Conservation (phyloP, 2,113 vertebrate species). For the Leptosomus discolor region DNA sequence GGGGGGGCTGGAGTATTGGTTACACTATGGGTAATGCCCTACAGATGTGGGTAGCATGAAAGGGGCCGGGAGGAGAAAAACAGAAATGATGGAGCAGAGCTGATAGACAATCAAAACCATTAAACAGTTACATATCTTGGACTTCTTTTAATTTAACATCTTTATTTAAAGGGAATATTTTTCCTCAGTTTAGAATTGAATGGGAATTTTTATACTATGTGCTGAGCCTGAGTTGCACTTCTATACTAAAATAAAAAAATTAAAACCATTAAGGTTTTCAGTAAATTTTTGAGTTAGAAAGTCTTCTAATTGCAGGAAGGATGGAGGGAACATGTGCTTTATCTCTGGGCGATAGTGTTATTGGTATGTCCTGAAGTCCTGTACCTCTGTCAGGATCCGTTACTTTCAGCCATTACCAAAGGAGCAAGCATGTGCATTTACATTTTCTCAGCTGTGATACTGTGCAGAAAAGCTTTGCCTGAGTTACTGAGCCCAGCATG, state of each 20-base stretch:
- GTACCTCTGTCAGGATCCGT: neutral
- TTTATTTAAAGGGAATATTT: neutral
- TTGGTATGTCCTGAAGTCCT: fast-evolving
- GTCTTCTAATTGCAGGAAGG: neutral
- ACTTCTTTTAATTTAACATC: neutral
- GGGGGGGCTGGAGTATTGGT: constrained; percentile 57
- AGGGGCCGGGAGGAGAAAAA: neutral
- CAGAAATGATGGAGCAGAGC: neutral
- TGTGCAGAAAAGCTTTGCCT: neutral
- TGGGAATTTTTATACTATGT: neutral
- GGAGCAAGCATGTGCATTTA: neutral
- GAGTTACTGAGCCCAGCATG: neutral
- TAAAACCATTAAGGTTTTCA: neutral
- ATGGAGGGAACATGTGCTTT: neutral
- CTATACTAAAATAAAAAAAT: neutral
- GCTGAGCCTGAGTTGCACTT: neutral
- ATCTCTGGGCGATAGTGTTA: neutral
- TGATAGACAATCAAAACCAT: constrained; percentile 2
- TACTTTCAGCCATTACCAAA: neutral
- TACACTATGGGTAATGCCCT: constrained; percentile 62
- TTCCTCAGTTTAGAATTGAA: neutral
- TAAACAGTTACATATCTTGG: neutral
- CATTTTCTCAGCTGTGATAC: neutral
- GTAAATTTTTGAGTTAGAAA: neutral
- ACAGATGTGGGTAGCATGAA: constrained; percentile 53